Conservation (phyloP, 2,888 invertebrate genomes). For the Tuberolachnus salignus region DNA sequence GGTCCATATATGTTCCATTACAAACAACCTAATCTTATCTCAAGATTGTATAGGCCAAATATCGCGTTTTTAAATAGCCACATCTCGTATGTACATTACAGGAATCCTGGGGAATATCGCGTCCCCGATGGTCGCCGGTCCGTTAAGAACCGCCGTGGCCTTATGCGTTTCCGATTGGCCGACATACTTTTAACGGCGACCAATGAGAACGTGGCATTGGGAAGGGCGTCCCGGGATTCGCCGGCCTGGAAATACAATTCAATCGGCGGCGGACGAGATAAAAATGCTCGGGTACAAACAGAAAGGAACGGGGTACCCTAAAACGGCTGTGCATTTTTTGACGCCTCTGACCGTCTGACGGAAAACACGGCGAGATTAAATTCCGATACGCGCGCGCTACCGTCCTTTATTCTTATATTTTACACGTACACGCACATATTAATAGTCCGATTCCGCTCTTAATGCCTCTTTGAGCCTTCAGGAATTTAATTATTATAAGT, state of each 20-base stretch:
- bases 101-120: no score
- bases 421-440: neutral
- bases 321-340: neutral
- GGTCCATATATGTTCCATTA: no score
- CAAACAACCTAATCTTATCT: no score
- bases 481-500: slow-evolving; percentile 50
- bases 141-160: no score
- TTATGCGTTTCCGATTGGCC: no score
- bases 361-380: slow-evolving; percentile 33
- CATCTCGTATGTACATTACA: no score
- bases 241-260: neutral
- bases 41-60: no score
- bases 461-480: slow-evolving; percentile 23
- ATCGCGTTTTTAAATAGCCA: no score
- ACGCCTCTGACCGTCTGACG: neutral
- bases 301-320: neutral
- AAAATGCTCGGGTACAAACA: neutral
- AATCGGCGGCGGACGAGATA: neutral
- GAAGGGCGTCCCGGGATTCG: no score
- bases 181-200: no score
- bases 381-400: slow-evolving; percentile 30
- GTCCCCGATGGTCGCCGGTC: no score
- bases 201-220: no score
- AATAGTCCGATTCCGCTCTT: slow-evolving; percentile 14
- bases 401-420: neutral